Conservation (phyloP, 2,888 invertebrate species). For the Psococerastis gibbosa region DNA sequence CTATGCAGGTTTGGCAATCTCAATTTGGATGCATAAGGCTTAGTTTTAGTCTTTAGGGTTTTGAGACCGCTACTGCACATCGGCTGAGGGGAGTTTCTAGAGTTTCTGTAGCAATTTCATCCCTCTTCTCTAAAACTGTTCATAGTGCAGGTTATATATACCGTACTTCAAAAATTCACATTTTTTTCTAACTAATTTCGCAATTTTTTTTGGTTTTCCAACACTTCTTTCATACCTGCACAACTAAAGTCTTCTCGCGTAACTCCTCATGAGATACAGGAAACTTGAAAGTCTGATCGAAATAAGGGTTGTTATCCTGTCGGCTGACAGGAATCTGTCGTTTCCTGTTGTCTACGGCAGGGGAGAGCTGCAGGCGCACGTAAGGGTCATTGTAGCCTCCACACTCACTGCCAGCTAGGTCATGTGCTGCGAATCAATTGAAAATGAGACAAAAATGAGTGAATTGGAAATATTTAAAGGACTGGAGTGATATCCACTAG, state of each 20-base stretch:
- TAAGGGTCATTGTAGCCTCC: slow-evolving; percentile 84
- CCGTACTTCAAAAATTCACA: too few relatives aligned
- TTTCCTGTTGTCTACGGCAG: slow-evolving; percentile 67
- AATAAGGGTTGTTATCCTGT: slow-evolving; percentile 70
- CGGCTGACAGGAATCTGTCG: slow-evolving; percentile 70
- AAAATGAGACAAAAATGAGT: slow-evolving; percentile 3
- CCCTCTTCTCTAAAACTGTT: too few relatives aligned
- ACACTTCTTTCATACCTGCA: slow-evolving; percentile 50
- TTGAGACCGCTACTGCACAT: too few relatives aligned
- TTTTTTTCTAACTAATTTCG: too few relatives aligned
- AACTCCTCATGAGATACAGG: slow-evolving; percentile 78
- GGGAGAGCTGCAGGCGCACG: slow-evolving; percentile 57
- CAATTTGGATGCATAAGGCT: too few relatives aligned
- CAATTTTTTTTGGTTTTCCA: too few relatives aligned
- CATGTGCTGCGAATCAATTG: slow-evolving; percentile 44
- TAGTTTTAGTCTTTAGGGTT: too few relatives aligned
- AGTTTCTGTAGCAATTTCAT: too few relatives aligned
- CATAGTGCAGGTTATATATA: too few relatives aligned
- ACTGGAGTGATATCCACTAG: slow-evolving; percentile 13
- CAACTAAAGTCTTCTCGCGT: slow-evolving; percentile 51
- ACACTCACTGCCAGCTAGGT: slow-evolving; percentile 62
- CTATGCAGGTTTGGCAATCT: too few relatives aligned
- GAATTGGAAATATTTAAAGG: slow-evolving; percentile 12
- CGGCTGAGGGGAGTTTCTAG: too few relatives aligned
- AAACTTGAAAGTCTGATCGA: slow-evolving; percentile 84